These are phyloP conservation scores for Erebia aethiops DNA, from an alignment of 2,888 invertebrate species.

Conservation along the genomic window DNA sequence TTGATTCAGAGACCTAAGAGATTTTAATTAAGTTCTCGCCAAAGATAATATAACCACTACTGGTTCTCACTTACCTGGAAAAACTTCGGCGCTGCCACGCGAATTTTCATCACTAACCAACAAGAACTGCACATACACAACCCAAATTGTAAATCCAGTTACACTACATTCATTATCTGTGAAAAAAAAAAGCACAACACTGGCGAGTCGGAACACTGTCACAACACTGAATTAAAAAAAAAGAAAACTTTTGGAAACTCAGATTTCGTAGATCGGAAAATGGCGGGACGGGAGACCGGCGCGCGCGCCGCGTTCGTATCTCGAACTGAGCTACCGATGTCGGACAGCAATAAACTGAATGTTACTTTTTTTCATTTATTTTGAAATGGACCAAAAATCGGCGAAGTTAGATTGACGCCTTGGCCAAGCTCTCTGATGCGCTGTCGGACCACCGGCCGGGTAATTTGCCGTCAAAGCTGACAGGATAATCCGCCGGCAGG, in stretches of 20 bases:
- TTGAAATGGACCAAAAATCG: constrained; percentile 72
- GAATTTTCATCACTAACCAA: constrained; percentile 13
- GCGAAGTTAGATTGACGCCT: constrained; percentile 60
- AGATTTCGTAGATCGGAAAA: constrained; percentile 30
- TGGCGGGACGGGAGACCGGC: constrained; percentile 58
- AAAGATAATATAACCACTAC: no score
- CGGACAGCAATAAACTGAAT: constrained; percentile 63
- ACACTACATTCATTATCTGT: constrained; percentile 16
- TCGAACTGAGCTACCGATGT: constrained; percentile 71
- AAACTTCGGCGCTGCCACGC: not conserved
- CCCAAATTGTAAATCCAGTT: not conserved
- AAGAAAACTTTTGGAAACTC: constrained; percentile 12
- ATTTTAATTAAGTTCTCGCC: not conserved
- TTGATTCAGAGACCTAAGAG: not conserved
- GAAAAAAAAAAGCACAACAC: constrained; percentile 24
- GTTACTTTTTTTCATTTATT: constrained; percentile 63
- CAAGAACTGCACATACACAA: constrained; percentile 12
- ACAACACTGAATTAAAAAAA: constrained; percentile 19
- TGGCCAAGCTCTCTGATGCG: constrained; percentile 60
- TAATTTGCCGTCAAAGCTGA: constrained; percentile 70
- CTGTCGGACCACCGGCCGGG: constrained; percentile 49
- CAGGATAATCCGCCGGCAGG: constrained; percentile 60
- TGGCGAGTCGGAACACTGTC: constrained; percentile 8
- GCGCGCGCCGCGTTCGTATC: constrained; percentile 70
- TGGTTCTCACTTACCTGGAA: constrained; percentile 4